Evolutionary conservation across 1,140 invertebrate species (phyloP).

Genomic region (Fopius arisanus): DNA sequence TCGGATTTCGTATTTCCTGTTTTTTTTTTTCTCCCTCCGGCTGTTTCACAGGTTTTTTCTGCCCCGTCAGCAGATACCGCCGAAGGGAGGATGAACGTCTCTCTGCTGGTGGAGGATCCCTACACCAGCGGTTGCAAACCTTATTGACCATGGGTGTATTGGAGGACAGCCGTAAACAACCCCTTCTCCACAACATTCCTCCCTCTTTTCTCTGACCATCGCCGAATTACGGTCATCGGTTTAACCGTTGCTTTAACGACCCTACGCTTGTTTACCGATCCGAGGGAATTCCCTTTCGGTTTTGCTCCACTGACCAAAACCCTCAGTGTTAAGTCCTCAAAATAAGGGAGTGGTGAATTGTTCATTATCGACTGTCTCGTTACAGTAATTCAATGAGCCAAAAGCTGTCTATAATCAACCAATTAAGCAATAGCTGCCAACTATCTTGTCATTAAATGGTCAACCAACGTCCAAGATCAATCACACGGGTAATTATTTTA

Average conservation of each 20-base stretch:
- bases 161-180: slow-evolving; percentile 56
- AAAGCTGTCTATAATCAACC: too few relatives aligned
- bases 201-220: background rate
- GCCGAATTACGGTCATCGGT: slow-evolving; percentile 46
- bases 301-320: background rate
- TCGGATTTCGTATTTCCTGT: background rate
- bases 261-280: slow-evolving; percentile 57
- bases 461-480: too few relatives aligned
- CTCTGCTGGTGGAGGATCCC: background rate
- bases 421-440: too few relatives aligned
- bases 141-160: slow-evolving; percentile 50
- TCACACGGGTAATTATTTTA: too few relatives aligned
- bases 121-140: slow-evolving; percentile 28
- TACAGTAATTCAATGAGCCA: slow-evolving; percentile 36
- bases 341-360: background rate
- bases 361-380: slow-evolving; percentile 41
- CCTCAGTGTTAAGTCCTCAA: background rate
- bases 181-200: slow-evolving; percentile 53
- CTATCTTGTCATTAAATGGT: too few relatives aligned
- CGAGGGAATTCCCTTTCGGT: slow-evolving; percentile 41
- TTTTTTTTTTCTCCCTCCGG: background rate
- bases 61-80: slow-evolving; percentile 9
- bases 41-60: background rate
- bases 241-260: slow-evolving; percentile 58
- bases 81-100: background rate